These are phyloP conservation scores for Anabas testudineus DNA, from an alignment of 2,797 vertebrate genomes.

Conservation along the genomic window DNA sequence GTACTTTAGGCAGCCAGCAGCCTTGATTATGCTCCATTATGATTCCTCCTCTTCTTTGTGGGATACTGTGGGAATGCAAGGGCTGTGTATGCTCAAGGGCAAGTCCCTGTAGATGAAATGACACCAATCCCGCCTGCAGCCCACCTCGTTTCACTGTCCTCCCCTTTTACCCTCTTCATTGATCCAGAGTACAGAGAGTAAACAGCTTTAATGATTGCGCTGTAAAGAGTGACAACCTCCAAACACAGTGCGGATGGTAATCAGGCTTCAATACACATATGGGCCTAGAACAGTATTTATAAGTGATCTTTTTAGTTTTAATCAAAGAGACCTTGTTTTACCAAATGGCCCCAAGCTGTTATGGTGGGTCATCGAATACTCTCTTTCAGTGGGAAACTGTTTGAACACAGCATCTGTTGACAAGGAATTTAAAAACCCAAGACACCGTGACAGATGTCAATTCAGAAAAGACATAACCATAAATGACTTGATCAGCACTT, in stretches of 20 bases:
- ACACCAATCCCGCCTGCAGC: background rate
- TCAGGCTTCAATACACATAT: slow-evolving; percentile 12
- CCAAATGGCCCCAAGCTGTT: slow-evolving; percentile 6
- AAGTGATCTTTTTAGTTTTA: slow-evolving; percentile 17
- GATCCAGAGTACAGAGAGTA: slow-evolving; percentile 28
- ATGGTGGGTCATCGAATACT: too few species aligned
- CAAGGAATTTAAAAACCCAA: background rate
- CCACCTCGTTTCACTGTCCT: background rate
- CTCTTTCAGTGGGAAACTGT: too few species aligned
- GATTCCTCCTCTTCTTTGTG: slow-evolving; percentile 36
- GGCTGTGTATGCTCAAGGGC: slow-evolving; percentile 65
- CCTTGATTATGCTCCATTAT: slow-evolving; percentile 56
- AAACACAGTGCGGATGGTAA: slow-evolving; percentile 26
- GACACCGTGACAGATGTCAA: background rate
- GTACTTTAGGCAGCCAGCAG: slow-evolving; percentile 25
- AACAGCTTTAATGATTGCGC: slow-evolving; percentile 26
- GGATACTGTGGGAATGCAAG: slow-evolving; percentile 33
- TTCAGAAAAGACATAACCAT: too few species aligned
- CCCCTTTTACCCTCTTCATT: slow-evolving; percentile 16
- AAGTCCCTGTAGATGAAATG: slow-evolving; percentile 44
- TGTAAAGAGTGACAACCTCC: slow-evolving; percentile 10
- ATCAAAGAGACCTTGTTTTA: background rate
- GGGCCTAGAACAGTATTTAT: background rate
- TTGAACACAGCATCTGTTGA: too few species aligned
- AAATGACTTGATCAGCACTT: background rate